Conservation (phyloP, 2,113 vertebrate species). For the Ondatra zibethicus region DNA sequence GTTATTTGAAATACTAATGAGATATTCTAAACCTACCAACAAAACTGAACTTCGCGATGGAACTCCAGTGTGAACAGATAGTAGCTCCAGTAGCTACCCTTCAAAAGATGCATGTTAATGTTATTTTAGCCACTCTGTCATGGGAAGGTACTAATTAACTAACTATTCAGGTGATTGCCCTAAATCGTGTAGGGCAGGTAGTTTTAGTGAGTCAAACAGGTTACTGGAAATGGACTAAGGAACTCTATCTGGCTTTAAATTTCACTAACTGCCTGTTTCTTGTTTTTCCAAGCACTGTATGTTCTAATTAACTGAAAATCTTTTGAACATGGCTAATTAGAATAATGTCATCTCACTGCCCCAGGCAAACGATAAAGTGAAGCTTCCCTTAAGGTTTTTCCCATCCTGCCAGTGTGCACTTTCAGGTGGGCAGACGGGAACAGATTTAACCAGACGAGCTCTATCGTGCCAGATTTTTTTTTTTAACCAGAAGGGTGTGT, state of each 20-base stretch:
- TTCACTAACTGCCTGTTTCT: constrained; percentile 26
- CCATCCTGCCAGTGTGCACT: background rate
- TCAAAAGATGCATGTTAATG: constrained; percentile 59
- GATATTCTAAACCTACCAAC: constrained; percentile 59
- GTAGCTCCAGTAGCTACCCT: background rate
- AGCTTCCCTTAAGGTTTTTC: background rate
- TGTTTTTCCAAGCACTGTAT: constrained; percentile 19
- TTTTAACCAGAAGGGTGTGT: background rate
- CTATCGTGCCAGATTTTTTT: background rate
- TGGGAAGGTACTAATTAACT: constrained; percentile 54
- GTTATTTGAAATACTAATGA: constrained; percentile 50
- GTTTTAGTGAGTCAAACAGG: constrained; percentile 47
- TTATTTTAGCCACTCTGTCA: constrained; percentile 19
- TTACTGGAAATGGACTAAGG: constrained; percentile 36
- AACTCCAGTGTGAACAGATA: background rate
- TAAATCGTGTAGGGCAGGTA: constrained; percentile 18
- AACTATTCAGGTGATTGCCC: constrained; percentile 50
- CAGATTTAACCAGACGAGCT: constrained; percentile 37
- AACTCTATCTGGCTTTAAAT: constrained; percentile 45
- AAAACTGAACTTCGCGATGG: constrained; percentile 3
- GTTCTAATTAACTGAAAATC: constrained; percentile 59
- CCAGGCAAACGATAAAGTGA: background rate
- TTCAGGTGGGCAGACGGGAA: constrained; percentile 36
- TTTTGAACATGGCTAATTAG: constrained; percentile 61
- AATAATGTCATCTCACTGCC: background rate